Base-by-base conservation (phyloP, 2,113 vertebrate species). In the Tragelaphus buxtoni region DNA sequence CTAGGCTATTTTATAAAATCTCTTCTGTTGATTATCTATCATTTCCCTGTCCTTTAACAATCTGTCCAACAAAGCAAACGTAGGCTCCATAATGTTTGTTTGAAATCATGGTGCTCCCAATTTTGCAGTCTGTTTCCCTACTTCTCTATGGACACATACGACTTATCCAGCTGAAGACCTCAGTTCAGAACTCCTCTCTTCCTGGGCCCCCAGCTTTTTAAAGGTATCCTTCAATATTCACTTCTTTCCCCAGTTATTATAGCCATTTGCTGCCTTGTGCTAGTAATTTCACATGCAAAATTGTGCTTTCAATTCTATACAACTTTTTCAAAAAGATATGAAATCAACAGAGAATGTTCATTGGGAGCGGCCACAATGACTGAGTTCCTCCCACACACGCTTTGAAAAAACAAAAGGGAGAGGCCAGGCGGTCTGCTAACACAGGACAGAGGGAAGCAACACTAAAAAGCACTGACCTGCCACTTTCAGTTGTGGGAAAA, bases 381-480 rank as follows among this genome's bases (percentile, higher is more conserved):
- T 4, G 32, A 61, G n/a, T 97, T 88, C 84, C 81, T 88, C 76
- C 93, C 51, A 85, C 58, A 30, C 51, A 87, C 3, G 49, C n/a
- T 95, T 39, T 80, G 94, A 76, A 85, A 88, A 88, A 95, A 96
- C 77, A 96, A 86, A 96, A 80, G 60, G 9, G 18, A 91, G 85
- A 45, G 80, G 16, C n/a, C 76, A 60, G 60, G 55, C 0, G 7
- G 42, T 20, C 61, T 85, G 26, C 32, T 90, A 49, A 95, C 35
- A 1, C 30, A 0, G 3, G 95, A 35, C 32, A 3, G 13, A 88
- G n/a, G 85, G 53, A 56, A 95, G 47, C 20, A 83, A 80, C 6
- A 24, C 11, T 74, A 53, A 22, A 77, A 97, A 97, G 16, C 42
- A 96, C 97, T 49, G 56, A 76, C 5, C 49, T 60, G 49, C 51